These are phyloP conservation scores for Therioaphis trifolii DNA, from an alignment of 2,888 invertebrate genomes.

Conservation along the genomic window DNA sequence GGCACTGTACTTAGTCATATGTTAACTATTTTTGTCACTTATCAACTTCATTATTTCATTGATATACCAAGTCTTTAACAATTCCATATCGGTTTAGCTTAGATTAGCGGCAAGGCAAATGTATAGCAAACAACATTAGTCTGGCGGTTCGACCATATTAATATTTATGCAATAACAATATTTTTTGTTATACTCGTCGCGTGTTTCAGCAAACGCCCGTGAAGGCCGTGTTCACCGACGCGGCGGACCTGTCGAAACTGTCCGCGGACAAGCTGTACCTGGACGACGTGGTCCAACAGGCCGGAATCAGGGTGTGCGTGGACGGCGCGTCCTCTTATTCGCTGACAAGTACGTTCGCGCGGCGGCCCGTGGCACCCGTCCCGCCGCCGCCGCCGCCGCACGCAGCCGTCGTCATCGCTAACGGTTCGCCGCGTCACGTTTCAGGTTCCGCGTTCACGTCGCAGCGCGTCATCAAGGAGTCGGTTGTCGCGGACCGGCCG, in stretches of 20 bases:
- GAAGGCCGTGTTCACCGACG: conserved; percentile 70
- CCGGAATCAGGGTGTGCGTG: conserved; percentile 75
- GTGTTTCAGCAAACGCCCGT: neutral
- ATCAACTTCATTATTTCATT: too few relatives aligned
- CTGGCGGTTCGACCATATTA: too few relatives aligned
- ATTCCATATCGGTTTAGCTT: too few relatives aligned
- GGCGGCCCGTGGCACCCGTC: neutral
- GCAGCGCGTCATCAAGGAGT: conserved; percentile 64
- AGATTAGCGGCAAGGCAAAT: too few relatives aligned
- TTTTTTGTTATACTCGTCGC: too few relatives aligned
- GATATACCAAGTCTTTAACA: too few relatives aligned
- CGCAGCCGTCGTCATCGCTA: neutral
- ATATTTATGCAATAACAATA: too few relatives aligned
- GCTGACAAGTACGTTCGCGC: conserved; percentile 70
- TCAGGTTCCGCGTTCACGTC: conserved; percentile 64
- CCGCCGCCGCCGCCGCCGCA: too few relatives aligned
- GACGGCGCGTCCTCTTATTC: conserved; percentile 71
- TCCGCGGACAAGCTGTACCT: conserved; percentile 74
- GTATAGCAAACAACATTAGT: too few relatives aligned
- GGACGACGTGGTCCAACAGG: conserved; percentile 77
- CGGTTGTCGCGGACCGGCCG: conserved; percentile 67
- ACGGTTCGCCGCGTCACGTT: conserved; percentile 17
- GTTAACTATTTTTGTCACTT: too few relatives aligned
- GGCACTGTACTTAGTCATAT: too few relatives aligned
- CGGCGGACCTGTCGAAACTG: conserved; percentile 74